A percentile compares a stretch with the other conserved stretches of the same genome.
Evolutionary conservation across 2,888 invertebrate species (phyloP).

Genomic region (Gastrophysa polygoni): DNA sequence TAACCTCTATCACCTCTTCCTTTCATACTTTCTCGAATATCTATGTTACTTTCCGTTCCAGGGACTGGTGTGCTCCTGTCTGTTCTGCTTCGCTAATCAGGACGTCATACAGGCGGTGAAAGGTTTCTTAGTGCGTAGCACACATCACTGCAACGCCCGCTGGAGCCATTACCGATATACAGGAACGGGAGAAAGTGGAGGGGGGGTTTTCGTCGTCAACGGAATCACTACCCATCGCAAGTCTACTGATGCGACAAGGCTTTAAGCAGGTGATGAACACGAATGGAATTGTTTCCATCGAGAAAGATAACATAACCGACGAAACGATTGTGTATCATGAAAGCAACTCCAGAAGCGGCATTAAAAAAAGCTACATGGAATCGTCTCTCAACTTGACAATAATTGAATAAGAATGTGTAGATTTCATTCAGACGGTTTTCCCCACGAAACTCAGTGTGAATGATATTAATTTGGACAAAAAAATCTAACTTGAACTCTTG

Average conservation of each 20-base stretch:
- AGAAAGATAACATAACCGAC: too few species aligned
- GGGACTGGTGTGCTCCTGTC: conserved; percentile 73
- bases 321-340: too few species aligned
- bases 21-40: too few species aligned
- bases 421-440: too few species aligned
- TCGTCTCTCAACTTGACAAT: too few species aligned
- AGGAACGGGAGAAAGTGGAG: conserved; percentile 49
- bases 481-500: too few species aligned
- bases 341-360: too few species aligned
- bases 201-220: conserved; percentile 51
- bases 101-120: conserved; percentile 68
- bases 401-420: too few species aligned
- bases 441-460: too few species aligned
- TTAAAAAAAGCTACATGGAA: too few species aligned
- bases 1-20: too few species aligned
- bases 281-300: background rate
- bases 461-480: too few species aligned
- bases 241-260: conserved; percentile 31
- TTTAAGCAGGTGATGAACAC: conserved; percentile 19
- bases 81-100: conserved; percentile 79
- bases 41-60: conserved; percentile 48
- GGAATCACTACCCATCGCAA: conserved; percentile 48
- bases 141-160: conserved; percentile 39
- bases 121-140: conserved; percentile 34
- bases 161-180: conserved; percentile 52